phyloP scores from a whole-genome alignment of 2,113 vertebrate species.

The Pedionomus torquatus region DNA sequence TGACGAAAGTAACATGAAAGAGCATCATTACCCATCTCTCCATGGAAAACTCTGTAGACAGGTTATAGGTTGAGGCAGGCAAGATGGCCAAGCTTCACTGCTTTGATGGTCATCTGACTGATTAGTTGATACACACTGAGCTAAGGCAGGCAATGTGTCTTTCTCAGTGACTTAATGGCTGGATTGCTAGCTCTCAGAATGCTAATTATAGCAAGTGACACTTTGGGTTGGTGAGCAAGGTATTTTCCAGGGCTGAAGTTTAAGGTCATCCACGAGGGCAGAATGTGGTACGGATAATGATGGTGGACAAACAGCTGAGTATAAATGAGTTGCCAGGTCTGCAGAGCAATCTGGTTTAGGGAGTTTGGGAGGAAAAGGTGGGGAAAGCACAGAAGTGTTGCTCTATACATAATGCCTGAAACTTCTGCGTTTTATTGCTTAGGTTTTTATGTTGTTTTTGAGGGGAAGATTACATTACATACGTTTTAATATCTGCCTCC shows the following conservation, averaged over 20 bases:
- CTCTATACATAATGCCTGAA: background rate
- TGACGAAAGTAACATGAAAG: background rate
- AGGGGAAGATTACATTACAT: background rate
- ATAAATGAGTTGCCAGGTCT: background rate
- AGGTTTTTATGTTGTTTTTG: background rate
- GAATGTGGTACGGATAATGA: background rate
- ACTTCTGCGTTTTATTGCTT: background rate
- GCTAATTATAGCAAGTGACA: conserved; percentile 52
- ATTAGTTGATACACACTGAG: background rate
- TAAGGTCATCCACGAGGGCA: conserved; percentile 7
- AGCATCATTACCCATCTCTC: background rate
- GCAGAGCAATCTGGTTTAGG: background rate
- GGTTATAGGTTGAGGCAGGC: background rate
- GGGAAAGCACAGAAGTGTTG: background rate
- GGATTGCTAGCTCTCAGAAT: background rate
- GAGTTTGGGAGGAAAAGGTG: background rate
- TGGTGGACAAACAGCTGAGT: background rate
- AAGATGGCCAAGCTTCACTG: background rate
- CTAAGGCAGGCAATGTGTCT: background rate
- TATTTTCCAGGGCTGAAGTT: conserved; percentile 35
- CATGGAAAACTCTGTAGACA: background rate
- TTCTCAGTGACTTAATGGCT: background rate
- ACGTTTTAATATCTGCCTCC: background rate
- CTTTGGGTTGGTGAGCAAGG: background rate
- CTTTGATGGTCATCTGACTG: background rate